A percentile compares a stretch with the other conserved stretches of the same genome.
phyloP scores from a whole-genome alignment of 64 coral and sea anemone genomes.

The Porites lutea region DNA sequence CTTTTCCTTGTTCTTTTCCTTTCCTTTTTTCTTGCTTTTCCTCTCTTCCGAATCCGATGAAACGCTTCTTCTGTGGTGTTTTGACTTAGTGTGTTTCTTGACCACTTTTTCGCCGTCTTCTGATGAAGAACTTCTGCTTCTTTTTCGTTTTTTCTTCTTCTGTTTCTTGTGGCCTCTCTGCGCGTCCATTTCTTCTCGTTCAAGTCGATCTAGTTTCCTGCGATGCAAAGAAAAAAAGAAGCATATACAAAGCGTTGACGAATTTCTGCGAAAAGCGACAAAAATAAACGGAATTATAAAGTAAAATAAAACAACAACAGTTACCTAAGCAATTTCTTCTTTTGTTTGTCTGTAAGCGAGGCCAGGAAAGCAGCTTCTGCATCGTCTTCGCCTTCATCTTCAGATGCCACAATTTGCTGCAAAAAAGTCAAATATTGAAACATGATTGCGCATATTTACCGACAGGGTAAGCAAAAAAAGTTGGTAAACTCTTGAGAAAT shows the following conservation, averaged over 20 bases:
- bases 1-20: constrained; percentile 32
- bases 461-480: too few relatives aligned
- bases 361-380: constrained; percentile 81
- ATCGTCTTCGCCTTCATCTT: constrained; percentile 79
- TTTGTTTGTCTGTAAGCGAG: constrained; percentile 85
- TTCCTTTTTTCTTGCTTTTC: constrained; percentile 14
- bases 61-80: neutral
- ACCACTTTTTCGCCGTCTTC: neutral
- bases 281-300: too few relatives aligned
- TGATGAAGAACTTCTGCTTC: neutral
- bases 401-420: constrained; percentile 91
- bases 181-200: constrained; percentile 75
- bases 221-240: neutral
- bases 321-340: constrained; percentile 82
- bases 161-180: constrained; percentile 44
- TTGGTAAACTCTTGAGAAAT: too few relatives aligned
- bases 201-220: constrained; percentile 89
- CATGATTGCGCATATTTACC: neutral
- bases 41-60: constrained; percentile 19
- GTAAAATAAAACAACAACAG: neutral
- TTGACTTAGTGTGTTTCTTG: neutral
- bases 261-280: too few relatives aligned
- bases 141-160: constrained; percentile 78
- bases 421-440: neutral
- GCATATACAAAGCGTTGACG: too few relatives aligned